Conservation (phyloP, 2,797 vertebrate species). For the Falco biarmicus region DNA sequence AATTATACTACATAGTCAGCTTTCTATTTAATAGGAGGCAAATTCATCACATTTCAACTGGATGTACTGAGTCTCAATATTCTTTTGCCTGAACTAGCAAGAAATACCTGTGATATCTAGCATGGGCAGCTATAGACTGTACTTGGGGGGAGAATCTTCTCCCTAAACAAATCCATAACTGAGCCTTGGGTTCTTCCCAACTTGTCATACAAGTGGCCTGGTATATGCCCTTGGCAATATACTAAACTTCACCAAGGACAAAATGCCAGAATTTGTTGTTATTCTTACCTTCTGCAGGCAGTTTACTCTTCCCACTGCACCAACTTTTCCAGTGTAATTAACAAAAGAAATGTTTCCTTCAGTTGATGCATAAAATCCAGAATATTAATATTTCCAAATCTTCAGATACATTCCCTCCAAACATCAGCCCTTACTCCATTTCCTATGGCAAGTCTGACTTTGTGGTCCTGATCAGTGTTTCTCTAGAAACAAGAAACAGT, state of each 20-base stretch:
- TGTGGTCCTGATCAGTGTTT: constrained; percentile 83
- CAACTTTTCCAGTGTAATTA: constrained; percentile 86
- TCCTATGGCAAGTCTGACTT: constrained; percentile 83
- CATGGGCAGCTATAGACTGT: neutral
- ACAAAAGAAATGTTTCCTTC: constrained; percentile 87
- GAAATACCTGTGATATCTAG: neutral
- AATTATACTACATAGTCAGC: neutral
- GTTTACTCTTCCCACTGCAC: constrained; percentile 82
- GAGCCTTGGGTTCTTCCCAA: neutral
- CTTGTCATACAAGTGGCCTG: neutral
- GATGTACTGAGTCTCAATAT: neutral
- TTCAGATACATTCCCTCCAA: constrained; percentile 85
- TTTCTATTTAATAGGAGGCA: neutral
- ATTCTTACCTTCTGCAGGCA: constrained; percentile 80
- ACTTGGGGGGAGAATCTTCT: neutral
- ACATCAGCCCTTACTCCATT: constrained; percentile 85
- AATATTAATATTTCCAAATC: constrained; percentile 84
- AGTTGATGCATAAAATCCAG: constrained; percentile 86
- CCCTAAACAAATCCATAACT: neutral
- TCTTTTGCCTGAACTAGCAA: neutral
- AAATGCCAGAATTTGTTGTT: neutral
- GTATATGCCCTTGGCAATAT: neutral
- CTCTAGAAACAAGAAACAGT: constrained; percentile 69
- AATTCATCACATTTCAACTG: neutral
- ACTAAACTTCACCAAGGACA: neutral